phyloP scores from a whole-genome alignment of 2,888 invertebrate species.

The Tiliacea citrago region DNA sequence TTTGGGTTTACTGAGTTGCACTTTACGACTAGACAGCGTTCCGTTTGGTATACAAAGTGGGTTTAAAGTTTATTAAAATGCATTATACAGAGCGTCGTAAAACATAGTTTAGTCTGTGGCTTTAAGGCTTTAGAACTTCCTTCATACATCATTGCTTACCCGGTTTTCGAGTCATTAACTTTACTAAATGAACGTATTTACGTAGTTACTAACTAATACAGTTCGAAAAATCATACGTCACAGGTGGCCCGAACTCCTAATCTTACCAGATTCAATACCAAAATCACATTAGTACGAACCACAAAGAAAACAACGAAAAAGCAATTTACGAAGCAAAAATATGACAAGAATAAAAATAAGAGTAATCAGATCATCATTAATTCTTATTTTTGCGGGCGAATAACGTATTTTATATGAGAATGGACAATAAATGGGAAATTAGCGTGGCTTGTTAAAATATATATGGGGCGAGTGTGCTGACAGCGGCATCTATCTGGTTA shows the following conservation, averaged over 20 bases:
- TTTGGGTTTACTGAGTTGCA: conserved; percentile 41
- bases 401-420: conserved; percentile 60
- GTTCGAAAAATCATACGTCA: conserved; percentile 22
- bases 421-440: conserved; percentile 72
- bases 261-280: conserved; percentile 40
- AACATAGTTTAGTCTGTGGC: conserved; percentile 16
- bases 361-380: conserved; percentile 62
- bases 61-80: conserved; percentile 50
- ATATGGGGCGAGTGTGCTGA: conserved; percentile 78
- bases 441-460: conserved; percentile 75
- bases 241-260: conserved; percentile 49
- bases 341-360: conserved; percentile 61
- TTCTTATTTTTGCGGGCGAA: conserved; percentile 61
- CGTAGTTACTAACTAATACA: conserved; percentile 8
- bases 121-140: conserved; percentile 14
- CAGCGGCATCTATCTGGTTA: conserved; percentile 76
- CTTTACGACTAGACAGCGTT: conserved; percentile 26
- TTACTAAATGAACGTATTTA: neutral
- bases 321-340: conserved; percentile 61
- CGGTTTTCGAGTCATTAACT: neutral
- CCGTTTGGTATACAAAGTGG: conserved; percentile 16
- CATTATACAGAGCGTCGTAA: conserved; percentile 37
- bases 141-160: neutral
- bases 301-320: conserved; percentile 50
- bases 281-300: conserved; percentile 47